Base-by-base conservation (phyloP, 1,140 invertebrate species). In the Tetragnatha versicolor region DNA sequence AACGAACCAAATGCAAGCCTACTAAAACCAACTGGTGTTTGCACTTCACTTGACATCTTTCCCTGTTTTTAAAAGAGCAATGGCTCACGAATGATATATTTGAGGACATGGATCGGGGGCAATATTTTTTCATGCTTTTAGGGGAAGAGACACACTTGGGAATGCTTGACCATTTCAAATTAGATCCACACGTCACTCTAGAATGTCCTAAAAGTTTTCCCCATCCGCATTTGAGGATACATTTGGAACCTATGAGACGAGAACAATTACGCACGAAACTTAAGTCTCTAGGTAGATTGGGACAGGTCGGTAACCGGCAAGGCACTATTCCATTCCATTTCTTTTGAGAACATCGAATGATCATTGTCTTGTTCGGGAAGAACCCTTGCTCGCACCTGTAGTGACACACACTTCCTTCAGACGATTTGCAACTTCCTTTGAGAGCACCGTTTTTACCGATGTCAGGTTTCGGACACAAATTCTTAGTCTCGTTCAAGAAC, bases 21-120 rank as follows among this genome's bases (percentile, higher is more conserved):
- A 25, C 31, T 10, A 73, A 27, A 3, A 3, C 35, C 3, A 25
- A 45, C 0, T 61, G 2, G 12, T 20, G 4, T 17, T 20, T 29
- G 55, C 70, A 73, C n/a, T 25, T 42, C 12, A 73, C 25, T 37
- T 60, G 53, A 14, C 70, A 73, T 39, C 33, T 73, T 17, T 58
- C 55, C 0, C 55, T 42, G 6, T 33, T n/a, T 10, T 2, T 20
- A 10, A 60, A 60, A 20, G 33, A 60, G 2, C 55, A 66, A 25
- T 66, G 17, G 2, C 31, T 14, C 6, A 66, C 63, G 20, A 47
- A 66, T 0, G 7, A 31, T 33, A 66, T n/a, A 31, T 17, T 31
- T 0, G 39, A 25, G 12, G 37, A 29, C 12, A 47, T 9, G n/a
- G 2, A 9, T 49, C 27, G 45, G 6, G 63, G 22, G 17, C 42